Evolutionary conservation across 2,797 vertebrate genomes (phyloP).

Genomic region (Microtus obscurus): DNA sequence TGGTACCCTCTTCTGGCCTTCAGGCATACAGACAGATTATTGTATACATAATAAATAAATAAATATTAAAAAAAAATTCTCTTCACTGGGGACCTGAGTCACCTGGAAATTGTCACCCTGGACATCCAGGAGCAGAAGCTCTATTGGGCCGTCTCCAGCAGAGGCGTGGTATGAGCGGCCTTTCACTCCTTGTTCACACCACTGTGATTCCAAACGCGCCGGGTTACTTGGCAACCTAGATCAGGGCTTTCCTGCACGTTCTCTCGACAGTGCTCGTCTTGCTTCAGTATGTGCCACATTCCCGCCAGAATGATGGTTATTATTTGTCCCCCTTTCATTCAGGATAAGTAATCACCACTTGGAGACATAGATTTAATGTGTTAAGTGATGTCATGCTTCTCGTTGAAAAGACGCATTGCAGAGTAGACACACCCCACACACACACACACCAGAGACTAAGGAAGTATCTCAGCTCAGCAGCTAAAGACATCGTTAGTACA

Average conservation of each 20-base stretch:
- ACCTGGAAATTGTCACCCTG: constrained; percentile 95
- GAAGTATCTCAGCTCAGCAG: background rate
- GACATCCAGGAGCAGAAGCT: constrained; percentile 96
- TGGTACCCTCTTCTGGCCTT: no score
- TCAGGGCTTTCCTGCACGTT: background rate
- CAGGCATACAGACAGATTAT: no score
- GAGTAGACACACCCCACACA: background rate
- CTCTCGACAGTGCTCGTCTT: background rate
- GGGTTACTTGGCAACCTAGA: no score
- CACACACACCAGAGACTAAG: background rate
- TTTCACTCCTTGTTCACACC: background rate
- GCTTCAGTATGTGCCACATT: background rate
- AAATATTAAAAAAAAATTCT: no score
- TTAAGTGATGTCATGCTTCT: constrained; percentile 7
- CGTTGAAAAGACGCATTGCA: background rate
- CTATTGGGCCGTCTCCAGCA: constrained; percentile 97
- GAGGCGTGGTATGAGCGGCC: constrained; percentile 91
- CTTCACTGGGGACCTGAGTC: constrained; percentile 95
- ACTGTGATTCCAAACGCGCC: background rate
- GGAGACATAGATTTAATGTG: background rate
- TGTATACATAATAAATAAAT: no score
- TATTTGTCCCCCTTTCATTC: no score
- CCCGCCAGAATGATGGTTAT: no score
- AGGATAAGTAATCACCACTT: background rate
- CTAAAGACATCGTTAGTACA: background rate